phyloP scores from a whole-genome alignment of 2,888 invertebrate species.

The Homarus gammarus region DNA sequence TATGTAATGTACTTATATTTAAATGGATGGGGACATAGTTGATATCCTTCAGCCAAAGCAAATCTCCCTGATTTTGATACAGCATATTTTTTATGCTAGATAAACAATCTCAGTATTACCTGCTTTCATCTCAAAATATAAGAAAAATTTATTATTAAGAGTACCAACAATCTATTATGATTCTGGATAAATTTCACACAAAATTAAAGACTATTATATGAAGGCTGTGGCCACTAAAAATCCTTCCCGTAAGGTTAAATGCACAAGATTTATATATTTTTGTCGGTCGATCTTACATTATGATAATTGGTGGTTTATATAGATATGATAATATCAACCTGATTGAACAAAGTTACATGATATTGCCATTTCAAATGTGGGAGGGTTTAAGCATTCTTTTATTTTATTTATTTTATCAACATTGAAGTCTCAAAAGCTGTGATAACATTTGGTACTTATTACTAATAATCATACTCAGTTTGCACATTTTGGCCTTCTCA shows the following conservation, averaged over 20 bases:
- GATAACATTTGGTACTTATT: constrained; percentile 62
- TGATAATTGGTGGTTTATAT: background rate
- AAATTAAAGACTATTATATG: background rate
- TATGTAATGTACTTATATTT: constrained; percentile 47
- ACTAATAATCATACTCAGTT: constrained; percentile 53
- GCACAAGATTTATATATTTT: background rate
- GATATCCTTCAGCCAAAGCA: constrained; percentile 60
- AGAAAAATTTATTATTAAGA: too few species aligned
- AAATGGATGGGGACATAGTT: constrained; percentile 41
- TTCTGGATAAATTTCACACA: background rate
- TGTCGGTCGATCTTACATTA: too few species aligned
- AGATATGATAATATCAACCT: background rate
- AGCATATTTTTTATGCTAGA: constrained; percentile 30
- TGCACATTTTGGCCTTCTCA: constrained; percentile 64
- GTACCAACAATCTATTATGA: background rate
- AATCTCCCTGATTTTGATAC: constrained; percentile 12
- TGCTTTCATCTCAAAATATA: constrained; percentile 26
- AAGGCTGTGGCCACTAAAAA: background rate
- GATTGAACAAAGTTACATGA: background rate
- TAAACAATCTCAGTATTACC: constrained; percentile 50
- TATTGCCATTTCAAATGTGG: constrained; percentile 42
- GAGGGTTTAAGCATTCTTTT: too few species aligned
- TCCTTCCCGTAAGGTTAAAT: background rate
- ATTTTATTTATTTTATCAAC: constrained; percentile 16
- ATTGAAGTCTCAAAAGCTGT: constrained; percentile 69